Base-by-base conservation (phyloP, 2,797 vertebrate genomes). In the Taenioides sp. region DNA sequence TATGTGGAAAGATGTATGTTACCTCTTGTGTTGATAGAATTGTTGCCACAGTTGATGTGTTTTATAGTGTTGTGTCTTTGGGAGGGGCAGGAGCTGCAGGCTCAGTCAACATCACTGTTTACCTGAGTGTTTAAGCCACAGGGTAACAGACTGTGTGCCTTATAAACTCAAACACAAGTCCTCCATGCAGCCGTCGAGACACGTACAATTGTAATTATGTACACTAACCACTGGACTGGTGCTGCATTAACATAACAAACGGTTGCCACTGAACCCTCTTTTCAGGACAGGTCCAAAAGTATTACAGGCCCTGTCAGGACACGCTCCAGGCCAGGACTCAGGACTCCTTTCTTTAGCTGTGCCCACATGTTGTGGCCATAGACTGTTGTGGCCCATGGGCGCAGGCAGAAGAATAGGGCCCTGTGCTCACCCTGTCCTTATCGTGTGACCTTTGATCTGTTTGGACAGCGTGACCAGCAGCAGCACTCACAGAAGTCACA, bases 391-490 rank as follows among this genome's bases (percentile, higher is more conserved):
- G 22, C 20, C 83, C 79, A 49, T 63, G 74, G 82, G 84, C 70
- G 79, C n/a, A 9, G 62, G 66, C 66, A 37, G 71, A 69, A 92
- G 89, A 93, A 92, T 90, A 80, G 84, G 76, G 78, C 81, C 82
- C 86, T 87, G 86, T 92, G 89, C 90, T 90, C 78, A n/a, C 77
- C 81, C 80, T 78, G 79, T 90, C 72, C 90, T 93, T 92, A 93
- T 92, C 92, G 67, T 81, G 82, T 89, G 90, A 90, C 90, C 92
- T 93, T 93, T 91, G 91, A 91, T 91, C 89, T 90, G 90, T 93
- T 92, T 92, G 89, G 91, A 91, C 92, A 91, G 88, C 84, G 81
- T 92, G 90, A 92, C 90, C 88, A 73, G 72, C 81, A 72, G 66
- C 73, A 78, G 72, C 82, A 23, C 27, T 71, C 67, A 80, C 64